Base-by-base conservation (phyloP, 1,140 invertebrate genomes). In the Macrobrachium rosenbergii region DNA sequence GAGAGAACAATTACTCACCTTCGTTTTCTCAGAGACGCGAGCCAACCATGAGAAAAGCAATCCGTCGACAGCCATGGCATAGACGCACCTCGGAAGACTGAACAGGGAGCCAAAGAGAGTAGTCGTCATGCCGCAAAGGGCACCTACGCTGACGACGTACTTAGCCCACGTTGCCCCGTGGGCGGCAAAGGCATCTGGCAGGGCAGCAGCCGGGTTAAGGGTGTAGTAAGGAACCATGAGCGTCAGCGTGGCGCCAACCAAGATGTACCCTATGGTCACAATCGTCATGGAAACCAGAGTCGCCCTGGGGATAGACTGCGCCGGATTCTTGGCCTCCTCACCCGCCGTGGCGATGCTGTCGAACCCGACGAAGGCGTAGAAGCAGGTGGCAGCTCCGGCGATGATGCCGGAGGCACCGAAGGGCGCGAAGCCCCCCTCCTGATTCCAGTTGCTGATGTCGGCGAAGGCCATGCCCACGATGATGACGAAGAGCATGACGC, bases 11-110 rank as follows among this genome's bases (percentile, higher is more conserved):
- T 5, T 6, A 37, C 79, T 52, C 78, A 92, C 92, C 90, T 97
- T 96, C 0, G 94, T 97, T 84, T 94, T 95, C 52, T 94, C 92
- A 90, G 94, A 96, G 0, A 98, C 93, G 87, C 94, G 93, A 0
- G 95, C 95, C 58, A 98, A 93, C 89, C 96, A 96, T 52, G 94
- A 94, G 90, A 98, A 97, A 1, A 98, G 92, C 5, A 98, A 92
- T 0, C 97, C 97, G 91, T 98, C 97, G 43, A 94, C 94, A 0
- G 97, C 96, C 96, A 98, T 98, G 0, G 96, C 95, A 90, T 98
- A 98, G 91, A 97, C 94, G 86, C 96, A 96, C 23, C 96, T 93
- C 0, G 97, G 96, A 12, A 98, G 92, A 0, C 96, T 95, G 91
- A 96, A 98, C 0, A 98, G 92, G 0, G 96, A 97, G 5, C 97